Evolutionary conservation across 2,797 vertebrate genomes (phyloP), one percentile per base, ranked within the genome.

Genomic region (Sebastes aleutianus): DNA sequence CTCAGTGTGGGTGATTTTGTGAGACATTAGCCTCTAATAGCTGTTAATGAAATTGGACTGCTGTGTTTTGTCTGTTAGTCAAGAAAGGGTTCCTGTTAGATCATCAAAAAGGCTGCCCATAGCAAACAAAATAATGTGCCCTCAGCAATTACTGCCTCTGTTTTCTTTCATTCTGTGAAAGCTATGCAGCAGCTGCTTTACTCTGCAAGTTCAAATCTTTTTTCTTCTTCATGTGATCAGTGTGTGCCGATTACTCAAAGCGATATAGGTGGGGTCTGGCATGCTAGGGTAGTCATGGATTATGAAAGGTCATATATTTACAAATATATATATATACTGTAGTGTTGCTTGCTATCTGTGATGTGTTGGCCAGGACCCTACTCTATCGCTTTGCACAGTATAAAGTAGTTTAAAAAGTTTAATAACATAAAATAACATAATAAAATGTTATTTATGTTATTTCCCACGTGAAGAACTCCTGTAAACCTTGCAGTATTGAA

Each of bases 391-490:
- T 98, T 99, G 97, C 96, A 97, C 94, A 97, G 96, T 97, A 96
- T 96, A 95, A 94, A 98, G 97, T 96, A 98, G 97, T 96, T 98
- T 82, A 79, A 97, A 98, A 99, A 97, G 96, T 99, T 99, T 98
- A 99, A 99, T 99, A 98, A 99, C 98, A 99, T 99, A 99, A 99
- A 98, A 99, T 99, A 99, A 99, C 98, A 97, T 98, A 97, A 97
- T 97, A 99, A 95, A 97, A 98, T 99, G 98, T 99, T 99, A 98
- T 99, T 99, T 99, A 99, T 99, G 98, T 99, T 99, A 99, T 99
- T 99, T 99, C 97, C 98, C 98, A 98, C 97, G 97, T 98, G 97
- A 99, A 99, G 98, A 99, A 99, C 97, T 97, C 98, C 98, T 97
- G 98, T 99, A 99, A 99, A 98, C 97, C 98, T 99, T 98, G 98